phyloP scores from a whole-genome alignment of 2,113 vertebrate genomes.

The Ceratotherium simum region DNA sequence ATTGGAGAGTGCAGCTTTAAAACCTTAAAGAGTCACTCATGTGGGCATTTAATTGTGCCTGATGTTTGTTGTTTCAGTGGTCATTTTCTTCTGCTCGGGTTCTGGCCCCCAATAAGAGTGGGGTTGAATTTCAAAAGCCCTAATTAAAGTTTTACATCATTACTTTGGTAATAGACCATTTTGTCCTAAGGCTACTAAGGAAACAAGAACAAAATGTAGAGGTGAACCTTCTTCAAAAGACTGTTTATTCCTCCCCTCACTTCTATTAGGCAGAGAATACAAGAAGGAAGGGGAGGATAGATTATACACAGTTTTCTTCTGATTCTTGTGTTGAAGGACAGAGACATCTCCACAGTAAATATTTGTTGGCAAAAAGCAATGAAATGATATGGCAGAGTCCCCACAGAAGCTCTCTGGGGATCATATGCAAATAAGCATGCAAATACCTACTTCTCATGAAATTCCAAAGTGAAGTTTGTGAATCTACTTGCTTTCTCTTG shows the following conservation, averaged over 20 bases:
- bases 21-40: not conserved
- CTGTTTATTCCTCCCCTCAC: not conserved
- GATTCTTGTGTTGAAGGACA: not conserved
- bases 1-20: not conserved
- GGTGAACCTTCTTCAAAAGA: slow-evolving; percentile 52
- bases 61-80: not conserved
- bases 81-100: not conserved
- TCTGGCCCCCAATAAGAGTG: not conserved
- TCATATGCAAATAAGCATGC: not conserved
- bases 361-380: not conserved
- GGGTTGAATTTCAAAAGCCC: slow-evolving; percentile 31
- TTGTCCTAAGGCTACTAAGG: slow-evolving; percentile 41
- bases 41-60: not conserved
- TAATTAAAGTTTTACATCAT: slow-evolving; percentile 45
- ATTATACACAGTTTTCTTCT: not conserved
- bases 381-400: not conserved
- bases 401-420: not conserved
- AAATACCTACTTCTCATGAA: not conserved
- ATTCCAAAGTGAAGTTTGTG: not conserved
- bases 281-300: not conserved
- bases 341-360: not conserved
- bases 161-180: slow-evolving; percentile 38
- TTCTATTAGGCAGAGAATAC: slow-evolving; percentile 4
- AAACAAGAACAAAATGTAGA: slow-evolving; percentile 30
- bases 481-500: not conserved